phyloP scores from a whole-genome alignment of 2,888 invertebrate species.

The Darwinula stevensoni region DNA sequence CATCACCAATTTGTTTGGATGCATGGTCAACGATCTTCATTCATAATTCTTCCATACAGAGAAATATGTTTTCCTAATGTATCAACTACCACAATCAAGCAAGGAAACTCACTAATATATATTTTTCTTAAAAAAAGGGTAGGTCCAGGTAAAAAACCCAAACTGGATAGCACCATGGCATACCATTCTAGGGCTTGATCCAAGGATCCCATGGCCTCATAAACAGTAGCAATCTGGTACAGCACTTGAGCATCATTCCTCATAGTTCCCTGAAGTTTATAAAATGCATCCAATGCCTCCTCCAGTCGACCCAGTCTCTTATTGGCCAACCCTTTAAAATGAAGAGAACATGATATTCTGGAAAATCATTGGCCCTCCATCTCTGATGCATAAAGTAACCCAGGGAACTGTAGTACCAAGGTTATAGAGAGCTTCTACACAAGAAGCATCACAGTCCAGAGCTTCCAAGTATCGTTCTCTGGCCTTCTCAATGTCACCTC shows the following conservation, averaged over 20 bases:
- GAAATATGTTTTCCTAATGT: too few relatives aligned
- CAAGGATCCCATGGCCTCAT: slow-evolving; percentile 30
- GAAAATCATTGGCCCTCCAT: background rate
- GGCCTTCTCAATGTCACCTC: slow-evolving; percentile 35
- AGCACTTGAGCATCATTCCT: slow-evolving; percentile 38
- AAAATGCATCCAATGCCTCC: slow-evolving; percentile 45
- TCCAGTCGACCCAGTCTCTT: slow-evolving; percentile 35
- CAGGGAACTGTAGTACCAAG: slow-evolving; percentile 23
- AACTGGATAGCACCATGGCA: slow-evolving; percentile 13
- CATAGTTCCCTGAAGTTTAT: slow-evolving; percentile 37
- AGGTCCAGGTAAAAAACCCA: too few relatives aligned
- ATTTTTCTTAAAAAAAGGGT: too few relatives aligned
- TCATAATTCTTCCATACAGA: too few relatives aligned
- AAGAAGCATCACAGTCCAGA: slow-evolving; percentile 42
- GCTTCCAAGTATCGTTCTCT: slow-evolving; percentile 40
- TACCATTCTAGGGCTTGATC: slow-evolving; percentile 24
- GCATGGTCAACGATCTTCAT: too few relatives aligned
- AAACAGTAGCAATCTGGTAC: slow-evolving; percentile 44
- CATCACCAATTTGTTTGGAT: too few relatives aligned
- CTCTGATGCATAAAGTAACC: background rate
- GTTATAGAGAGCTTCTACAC: slow-evolving; percentile 56
- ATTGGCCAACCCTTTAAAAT: slow-evolving; percentile 28
- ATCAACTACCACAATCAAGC: too few relatives aligned
- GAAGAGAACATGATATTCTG: background rate
- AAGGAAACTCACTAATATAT: too few relatives aligned